These are phyloP conservation scores for Pseudonaja textilis DNA, from an alignment of 2,113 vertebrate species.

Conservation along the genomic window DNA sequence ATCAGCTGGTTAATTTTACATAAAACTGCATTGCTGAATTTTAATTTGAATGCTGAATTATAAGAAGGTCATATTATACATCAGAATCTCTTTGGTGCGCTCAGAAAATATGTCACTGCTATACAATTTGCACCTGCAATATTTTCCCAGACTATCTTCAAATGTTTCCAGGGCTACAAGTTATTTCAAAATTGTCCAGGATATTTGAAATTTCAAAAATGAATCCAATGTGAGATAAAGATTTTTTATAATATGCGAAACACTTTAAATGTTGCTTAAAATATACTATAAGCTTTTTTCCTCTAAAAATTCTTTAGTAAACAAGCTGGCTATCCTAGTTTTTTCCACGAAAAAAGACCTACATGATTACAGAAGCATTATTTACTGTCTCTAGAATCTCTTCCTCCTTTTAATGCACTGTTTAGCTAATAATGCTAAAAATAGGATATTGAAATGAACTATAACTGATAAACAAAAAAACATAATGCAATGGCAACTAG, in stretches of 20 bases:
- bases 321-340: neutral
- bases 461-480: neutral
- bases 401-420: neutral
- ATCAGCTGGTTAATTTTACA: slow-evolving; percentile 2
- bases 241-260: neutral
- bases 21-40: neutral
- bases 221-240: neutral
- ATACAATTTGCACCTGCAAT: neutral
- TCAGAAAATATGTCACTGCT: neutral
- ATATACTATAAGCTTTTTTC: neutral
- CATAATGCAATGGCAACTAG: slow-evolving; percentile 10
- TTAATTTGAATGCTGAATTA: neutral
- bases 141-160: neutral
- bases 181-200: neutral
- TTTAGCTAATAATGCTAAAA: slow-evolving; percentile 17
- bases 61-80: neutral
- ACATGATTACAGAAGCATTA: neutral
- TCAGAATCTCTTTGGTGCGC: slow-evolving; percentile 1
- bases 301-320: neutral
- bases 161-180: neutral
- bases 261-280: neutral
- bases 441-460: neutral
- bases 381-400: neutral
- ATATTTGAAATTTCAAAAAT: neutral
- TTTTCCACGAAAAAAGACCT: neutral